A percentile compares a stretch with the other conserved stretches of the same genome.
phyloP scores from a whole-genome alignment of 2,113 vertebrate species.

The Hippolais icterina region DNA sequence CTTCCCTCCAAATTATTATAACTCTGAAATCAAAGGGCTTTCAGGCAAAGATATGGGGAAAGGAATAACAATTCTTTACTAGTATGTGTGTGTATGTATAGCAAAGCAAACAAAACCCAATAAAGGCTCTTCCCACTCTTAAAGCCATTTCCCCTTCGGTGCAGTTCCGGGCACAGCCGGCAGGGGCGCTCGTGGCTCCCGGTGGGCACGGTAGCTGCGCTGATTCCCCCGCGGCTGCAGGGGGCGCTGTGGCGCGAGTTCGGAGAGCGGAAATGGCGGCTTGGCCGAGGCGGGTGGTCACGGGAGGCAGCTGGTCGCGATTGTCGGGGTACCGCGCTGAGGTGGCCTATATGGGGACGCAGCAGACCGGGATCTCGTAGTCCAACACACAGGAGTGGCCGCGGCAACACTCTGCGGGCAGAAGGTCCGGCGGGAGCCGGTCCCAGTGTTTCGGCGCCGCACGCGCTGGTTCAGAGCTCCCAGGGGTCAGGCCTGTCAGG shows the following conservation, averaged over 20 bases:
- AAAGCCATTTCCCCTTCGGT: background rate
- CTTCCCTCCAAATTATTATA: background rate
- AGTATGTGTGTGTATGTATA: background rate
- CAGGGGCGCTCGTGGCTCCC: background rate
- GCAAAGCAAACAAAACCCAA: background rate
- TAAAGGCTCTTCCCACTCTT: accelerated
- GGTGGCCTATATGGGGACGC: background rate
- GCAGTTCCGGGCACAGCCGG: background rate
- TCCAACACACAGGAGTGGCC: background rate
- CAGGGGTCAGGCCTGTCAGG: background rate
- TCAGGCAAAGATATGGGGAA: background rate
- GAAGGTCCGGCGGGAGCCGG: too few species aligned
- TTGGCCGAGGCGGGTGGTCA: accelerated
- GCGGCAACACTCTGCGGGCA: background rate
- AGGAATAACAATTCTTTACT: background rate
- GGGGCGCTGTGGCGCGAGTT: background rate
- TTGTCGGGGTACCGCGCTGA: too few species aligned
- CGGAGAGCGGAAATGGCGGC: background rate
- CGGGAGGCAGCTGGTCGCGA: background rate
- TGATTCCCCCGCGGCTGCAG: background rate
- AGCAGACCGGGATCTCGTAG: too few species aligned
- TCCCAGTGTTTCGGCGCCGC: background rate
- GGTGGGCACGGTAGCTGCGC: accelerated
- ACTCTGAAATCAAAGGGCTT: background rate
- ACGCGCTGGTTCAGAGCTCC: background rate